Percentiles rank a stretch among this genome's conserved stretches.
phyloP scores from a whole-genome alignment of 2,797 vertebrate species.

The Ctenochaetus hawaiiensis region DNA sequence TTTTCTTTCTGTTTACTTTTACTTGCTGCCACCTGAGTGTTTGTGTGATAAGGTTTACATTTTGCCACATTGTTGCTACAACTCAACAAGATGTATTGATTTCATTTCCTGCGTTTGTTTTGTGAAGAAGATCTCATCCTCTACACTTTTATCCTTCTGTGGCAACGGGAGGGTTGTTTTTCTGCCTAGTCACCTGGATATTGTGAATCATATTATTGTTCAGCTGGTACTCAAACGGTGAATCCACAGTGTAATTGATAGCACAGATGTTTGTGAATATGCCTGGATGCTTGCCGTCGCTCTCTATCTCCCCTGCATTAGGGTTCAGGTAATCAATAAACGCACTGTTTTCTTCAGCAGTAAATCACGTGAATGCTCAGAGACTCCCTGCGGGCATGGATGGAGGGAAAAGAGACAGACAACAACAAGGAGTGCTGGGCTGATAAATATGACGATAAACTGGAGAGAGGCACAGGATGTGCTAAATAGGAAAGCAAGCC shows the following conservation, averaged over 20 bases:
- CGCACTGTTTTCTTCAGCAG: slow-evolving; percentile 39
- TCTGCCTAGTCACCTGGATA: slow-evolving; percentile 31
- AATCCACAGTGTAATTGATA: slow-evolving; percentile 27
- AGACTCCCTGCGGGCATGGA: slow-evolving; percentile 34
- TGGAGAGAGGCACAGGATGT: slow-evolving; percentile 10
- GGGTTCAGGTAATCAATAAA: slow-evolving; percentile 62
- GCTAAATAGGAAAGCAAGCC: slow-evolving; percentile 22
- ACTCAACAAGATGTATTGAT: slow-evolving; percentile 43
- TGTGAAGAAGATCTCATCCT: slow-evolving; percentile 21
- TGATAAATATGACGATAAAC: slow-evolving; percentile 56
- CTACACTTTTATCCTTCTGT: slow-evolving; percentile 6
- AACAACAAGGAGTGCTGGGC: slow-evolving; percentile 14
- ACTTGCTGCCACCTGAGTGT: slow-evolving; percentile 26
- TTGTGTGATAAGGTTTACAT: slow-evolving; percentile 41
- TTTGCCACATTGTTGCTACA: slow-evolving; percentile 13
- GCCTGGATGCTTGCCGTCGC: slow-evolving; percentile 4
- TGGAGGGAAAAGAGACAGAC: slow-evolving; percentile 30
- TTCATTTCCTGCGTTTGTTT: slow-evolving; percentile 55
- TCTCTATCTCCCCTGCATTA: slow-evolving; percentile 21
- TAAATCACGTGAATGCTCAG: slow-evolving; percentile 43
- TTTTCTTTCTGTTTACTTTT: slow-evolving; percentile 45
- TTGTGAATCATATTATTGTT: slow-evolving; percentile 6
- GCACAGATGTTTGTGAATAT: slow-evolving; percentile 18
- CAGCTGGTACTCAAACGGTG: slow-evolving; percentile 6
- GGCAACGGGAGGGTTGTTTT: neutral